Conservation (phyloP, 2,888 invertebrate species). For the Choreutis nemorana region DNA sequence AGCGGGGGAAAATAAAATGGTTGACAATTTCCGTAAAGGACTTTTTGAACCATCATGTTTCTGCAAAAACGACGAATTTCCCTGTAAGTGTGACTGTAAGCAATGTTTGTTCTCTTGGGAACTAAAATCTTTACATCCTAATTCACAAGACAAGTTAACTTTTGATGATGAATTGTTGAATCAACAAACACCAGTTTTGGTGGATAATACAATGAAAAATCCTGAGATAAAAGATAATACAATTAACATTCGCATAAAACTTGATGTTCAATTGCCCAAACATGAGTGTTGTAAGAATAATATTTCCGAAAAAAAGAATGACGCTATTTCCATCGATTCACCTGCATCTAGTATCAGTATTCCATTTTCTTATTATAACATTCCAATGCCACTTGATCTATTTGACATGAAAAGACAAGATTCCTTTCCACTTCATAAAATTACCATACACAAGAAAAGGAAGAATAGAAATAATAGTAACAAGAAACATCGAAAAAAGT, state of each 20-base stretch:
- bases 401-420: conserved; percentile 24
- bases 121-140: too few relatives aligned
- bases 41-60: conserved; percentile 26
- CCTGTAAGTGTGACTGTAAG: conserved; percentile 40
- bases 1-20: conserved; percentile 16
- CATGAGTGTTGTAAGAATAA: conserved; percentile 17
- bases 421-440: conserved; percentile 29
- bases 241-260: conserved; percentile 41
- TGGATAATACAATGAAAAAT: conserved; percentile 10
- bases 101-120: conserved; percentile 29
- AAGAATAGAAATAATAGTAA: conserved; percentile 31
- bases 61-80: conserved; percentile 31
- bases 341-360: conserved; percentile 22
- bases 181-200: background rate
- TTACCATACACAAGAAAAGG: conserved; percentile 48
- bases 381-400: conserved; percentile 35
- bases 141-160: conserved; percentile 6
- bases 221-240: conserved; percentile 23
- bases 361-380: conserved; percentile 33
- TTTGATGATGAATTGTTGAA: conserved; percentile 2
- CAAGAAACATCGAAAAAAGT: conserved; percentile 44
- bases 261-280: conserved; percentile 47
- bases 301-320: conserved; percentile 19
- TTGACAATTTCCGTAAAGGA: conserved; percentile 16
- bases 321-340: conserved; percentile 23